Evolutionary conservation across 2,888 invertebrate species (phyloP), one percentile per base, ranked within the genome.

Genomic region (Lordiphosa fenestrarum): DNA sequence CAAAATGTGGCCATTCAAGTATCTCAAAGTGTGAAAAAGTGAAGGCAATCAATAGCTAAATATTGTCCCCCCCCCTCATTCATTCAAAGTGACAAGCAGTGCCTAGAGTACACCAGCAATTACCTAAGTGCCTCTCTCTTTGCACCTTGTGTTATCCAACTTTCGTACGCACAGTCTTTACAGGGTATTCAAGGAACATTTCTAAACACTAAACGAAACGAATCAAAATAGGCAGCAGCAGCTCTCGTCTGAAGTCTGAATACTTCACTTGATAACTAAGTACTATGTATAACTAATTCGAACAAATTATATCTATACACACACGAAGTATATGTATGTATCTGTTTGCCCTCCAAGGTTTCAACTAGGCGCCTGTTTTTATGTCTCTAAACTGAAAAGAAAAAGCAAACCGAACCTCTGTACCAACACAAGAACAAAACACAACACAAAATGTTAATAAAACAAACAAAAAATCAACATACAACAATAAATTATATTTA

Each of bases 331-430:
- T 59, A 69, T 69, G 56, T 30, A 53, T 58, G 50, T 40, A 74
- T 72, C 80, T 75, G 80, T 77, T 72, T 78, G 77, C 76, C 76
- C 76, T 77, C 77, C 83, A 77, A 77, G 77, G 77, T 77, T 77
- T 77, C 77, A 77, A 73, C 76, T 75, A 69, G 30, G 76, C 76
- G 83, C 76, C 76, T 77, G 68, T 77, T 78, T 82, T 82, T 63
- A 75, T 66, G 82, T 81, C 75, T 74, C 57, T 69, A 38, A 75
- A 75, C n/a, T 33, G 47, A 46, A 30, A 3, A 30, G 7, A 9
- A 30, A 10, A 30, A 30, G 25, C 6, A 30, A 30, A 30, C 30
- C 13, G 25, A 55, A 54, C 50, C 46, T 51, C 59, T 60, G 60
- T 59, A 60, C 60, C 52, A 59, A 63, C 25, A 47, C 10, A 42